These are phyloP conservation scores for Drosophila subsilvestris DNA, from an alignment of 2,888 invertebrate genomes.

Conservation along the genomic window DNA sequence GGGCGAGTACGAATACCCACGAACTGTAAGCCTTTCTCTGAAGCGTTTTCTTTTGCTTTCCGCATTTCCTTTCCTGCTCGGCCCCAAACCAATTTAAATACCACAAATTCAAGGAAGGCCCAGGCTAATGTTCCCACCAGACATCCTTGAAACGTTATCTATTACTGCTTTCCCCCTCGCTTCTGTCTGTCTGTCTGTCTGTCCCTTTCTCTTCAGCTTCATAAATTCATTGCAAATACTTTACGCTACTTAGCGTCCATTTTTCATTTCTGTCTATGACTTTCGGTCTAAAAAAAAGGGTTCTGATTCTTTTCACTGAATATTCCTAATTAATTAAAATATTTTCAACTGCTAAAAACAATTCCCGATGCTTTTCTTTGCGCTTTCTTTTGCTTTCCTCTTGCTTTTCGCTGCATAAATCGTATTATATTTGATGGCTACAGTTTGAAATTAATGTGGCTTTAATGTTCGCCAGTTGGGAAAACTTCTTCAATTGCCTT, in stretches of 20 bases:
- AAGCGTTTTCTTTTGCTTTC: slow-evolving; percentile 5
- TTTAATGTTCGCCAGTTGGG: slow-evolving; percentile 4
- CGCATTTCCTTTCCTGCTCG: slow-evolving; percentile 5
- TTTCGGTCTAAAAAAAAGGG: slow-evolving; percentile 47
- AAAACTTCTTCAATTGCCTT: slow-evolving; percentile 1
- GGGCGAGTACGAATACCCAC: slow-evolving; percentile 9
- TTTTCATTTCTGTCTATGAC: slow-evolving; percentile 35
- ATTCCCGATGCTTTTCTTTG: slow-evolving; percentile 5
- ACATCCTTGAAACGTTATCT: slow-evolving; percentile 38
- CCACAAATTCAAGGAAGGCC: slow-evolving; percentile 44
- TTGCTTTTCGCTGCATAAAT: slow-evolving; percentile 38
- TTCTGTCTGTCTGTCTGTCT: neutral
- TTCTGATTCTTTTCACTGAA: slow-evolving; percentile 40
- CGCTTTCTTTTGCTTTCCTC: neutral
- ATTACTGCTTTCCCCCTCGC: slow-evolving; percentile 27
- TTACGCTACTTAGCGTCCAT: slow-evolving; percentile 48
- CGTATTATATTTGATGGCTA: slow-evolving; percentile 25
- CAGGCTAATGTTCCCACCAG: slow-evolving; percentile 37
- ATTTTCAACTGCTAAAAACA: slow-evolving; percentile 45
- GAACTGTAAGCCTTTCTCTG: slow-evolving; percentile 1
- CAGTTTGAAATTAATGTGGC: slow-evolving; percentile 20
- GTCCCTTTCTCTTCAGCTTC: slow-evolving; percentile 5
- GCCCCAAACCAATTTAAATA: slow-evolving; percentile 50
- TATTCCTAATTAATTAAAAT: slow-evolving; percentile 68
- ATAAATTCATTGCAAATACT: slow-evolving; percentile 55